Evolutionary conservation across 1,140 invertebrate genomes (phyloP), one percentile per base, ranked within the genome.

Genomic region (Cotesia vestalis): DNA sequence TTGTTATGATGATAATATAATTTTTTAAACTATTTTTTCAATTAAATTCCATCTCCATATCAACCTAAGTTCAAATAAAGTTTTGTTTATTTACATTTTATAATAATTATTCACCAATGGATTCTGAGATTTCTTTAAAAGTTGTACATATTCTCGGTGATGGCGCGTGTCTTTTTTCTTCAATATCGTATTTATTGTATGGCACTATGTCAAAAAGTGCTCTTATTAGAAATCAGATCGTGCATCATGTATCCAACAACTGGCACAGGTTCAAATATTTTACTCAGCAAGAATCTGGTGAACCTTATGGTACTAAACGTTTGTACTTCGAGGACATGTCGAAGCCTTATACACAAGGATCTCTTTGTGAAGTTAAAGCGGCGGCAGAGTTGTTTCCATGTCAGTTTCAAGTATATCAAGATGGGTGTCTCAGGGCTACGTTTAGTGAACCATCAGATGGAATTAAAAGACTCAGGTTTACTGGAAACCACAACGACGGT

Each of bases 381-480:
- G 62, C 62, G 5, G 34, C 62, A 12, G 62, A 60, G 17, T 60
- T 60, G 27, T 60, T 17, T 60, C 14, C 57, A 9, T 60, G 3
- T 3, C 1, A 60, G 57, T 60, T 60, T 60, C 57, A 60, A 11
- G 20, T 20, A 20, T 20, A 20, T 20, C 20, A 20, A 20, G 20
- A 20, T 20, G 20, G 20, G 0, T 2, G 8, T 60, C 57, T 60
- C 57, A 60, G 1, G 3, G 57, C 14, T 60, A 17, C 8, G 27
- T 34, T 34, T 60, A 3, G 57, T 4, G 14, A 66, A 66, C 35
- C 62, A 66, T 14, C 38, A 38, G 4, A 40, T 36, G 62, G 62
- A 40, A 46, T 66, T 40, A 66, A 66, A 66, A 66, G 62, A 66
- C 38, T 66, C 12, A 36, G 34, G 2, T 66, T 66, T 40, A 66